Evolutionary conservation across 2,888 invertebrate genomes (phyloP).

Genomic region (Scaeva pyrastri): DNA sequence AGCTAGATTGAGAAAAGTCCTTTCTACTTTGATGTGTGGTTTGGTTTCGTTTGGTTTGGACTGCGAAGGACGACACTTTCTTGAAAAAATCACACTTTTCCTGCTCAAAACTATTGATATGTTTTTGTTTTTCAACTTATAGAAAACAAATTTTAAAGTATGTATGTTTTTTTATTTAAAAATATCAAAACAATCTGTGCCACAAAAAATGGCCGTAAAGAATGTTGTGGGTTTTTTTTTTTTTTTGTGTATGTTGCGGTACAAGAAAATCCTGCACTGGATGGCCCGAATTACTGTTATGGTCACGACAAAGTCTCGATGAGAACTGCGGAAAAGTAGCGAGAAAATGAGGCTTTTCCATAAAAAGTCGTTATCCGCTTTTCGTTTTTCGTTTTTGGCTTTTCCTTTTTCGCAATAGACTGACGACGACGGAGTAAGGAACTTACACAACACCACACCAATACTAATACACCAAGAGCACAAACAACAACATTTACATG

Average conservation of each 20-base stretch:
- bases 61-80: conserved; percentile 29
- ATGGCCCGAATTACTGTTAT: conserved; percentile 73
- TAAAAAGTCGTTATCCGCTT: conserved; percentile 34
- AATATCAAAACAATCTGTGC: conserved; percentile 56
- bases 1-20: conserved; percentile 33
- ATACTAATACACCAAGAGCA: not conserved
- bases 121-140: conserved; percentile 26
- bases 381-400: conserved; percentile 13
- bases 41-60: not conserved
- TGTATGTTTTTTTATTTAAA: conserved; percentile 3
- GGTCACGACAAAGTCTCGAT: conserved; percentile 75
- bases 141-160: not conserved
- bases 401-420: not conserved
- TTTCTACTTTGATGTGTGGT: conserved; percentile 5
- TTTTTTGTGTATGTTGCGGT: conserved; percentile 58
- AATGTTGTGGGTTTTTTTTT: conserved; percentile 37
- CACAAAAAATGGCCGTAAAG: conserved; percentile 74
- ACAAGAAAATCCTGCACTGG: conserved; percentile 68
- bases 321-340: conserved; percentile 73
- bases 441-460: conserved; percentile 57
- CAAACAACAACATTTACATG: conserved; percentile 39
- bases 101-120: conserved; percentile 33
- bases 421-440: conserved; percentile 8
- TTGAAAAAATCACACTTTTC: conserved; percentile 6
- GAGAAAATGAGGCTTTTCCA: conserved; percentile 66